phyloP scores from a whole-genome alignment of 2,113 vertebrate species.

The Bagarius yarrelli region DNA sequence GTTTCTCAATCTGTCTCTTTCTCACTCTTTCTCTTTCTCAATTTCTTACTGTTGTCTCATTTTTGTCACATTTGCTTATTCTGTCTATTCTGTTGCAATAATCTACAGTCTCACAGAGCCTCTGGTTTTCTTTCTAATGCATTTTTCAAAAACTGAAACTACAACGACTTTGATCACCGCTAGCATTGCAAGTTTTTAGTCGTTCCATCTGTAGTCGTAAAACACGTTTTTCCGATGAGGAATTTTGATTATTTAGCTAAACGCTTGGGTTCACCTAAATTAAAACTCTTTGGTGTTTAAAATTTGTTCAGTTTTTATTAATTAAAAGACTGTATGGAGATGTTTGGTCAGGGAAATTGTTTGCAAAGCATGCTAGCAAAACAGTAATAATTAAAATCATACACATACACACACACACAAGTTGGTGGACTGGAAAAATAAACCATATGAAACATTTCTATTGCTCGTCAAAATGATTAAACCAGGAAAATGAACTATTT shows the following conservation, averaged over 20 bases:
- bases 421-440: no score
- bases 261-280: background rate
- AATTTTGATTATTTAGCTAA: background rate
- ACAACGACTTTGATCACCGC: background rate
- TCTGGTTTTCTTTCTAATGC: background rate
- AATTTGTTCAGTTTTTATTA: background rate
- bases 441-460: no score
- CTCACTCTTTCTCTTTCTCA: background rate
- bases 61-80: background rate
- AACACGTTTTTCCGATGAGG: background rate
- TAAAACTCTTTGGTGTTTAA: no score
- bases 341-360: background rate
- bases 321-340: background rate
- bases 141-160: background rate
- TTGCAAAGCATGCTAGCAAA: background rate
- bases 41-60: background rate
- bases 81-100: background rate
- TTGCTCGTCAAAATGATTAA: no score
- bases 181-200: background rate
- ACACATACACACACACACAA: no score
- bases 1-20: constrained; percentile 14
- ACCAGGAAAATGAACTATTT: no score
- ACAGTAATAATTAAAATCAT: background rate
- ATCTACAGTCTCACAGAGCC: background rate
- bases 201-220: background rate